phyloP scores from a whole-genome alignment of 1,140 invertebrate species.

The Neodiprion pinetum region DNA sequence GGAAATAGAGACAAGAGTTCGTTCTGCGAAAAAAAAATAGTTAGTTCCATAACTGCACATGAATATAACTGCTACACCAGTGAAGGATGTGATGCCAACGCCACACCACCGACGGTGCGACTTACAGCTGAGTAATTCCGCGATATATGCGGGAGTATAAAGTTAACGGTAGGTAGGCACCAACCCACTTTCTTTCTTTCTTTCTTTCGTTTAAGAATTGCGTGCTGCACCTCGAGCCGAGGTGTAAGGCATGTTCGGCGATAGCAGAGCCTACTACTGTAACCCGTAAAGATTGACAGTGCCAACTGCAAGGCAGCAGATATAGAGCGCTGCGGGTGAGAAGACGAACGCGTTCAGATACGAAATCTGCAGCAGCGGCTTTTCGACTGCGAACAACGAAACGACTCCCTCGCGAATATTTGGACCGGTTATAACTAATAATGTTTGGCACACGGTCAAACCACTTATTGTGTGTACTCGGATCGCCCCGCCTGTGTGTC shows the following conservation, averaged over 20 bases:
- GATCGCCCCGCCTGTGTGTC: slow-evolving; percentile 31
- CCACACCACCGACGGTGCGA: no score
- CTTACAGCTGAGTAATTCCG: no score
- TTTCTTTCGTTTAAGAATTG: neutral
- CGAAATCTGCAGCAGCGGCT: neutral
- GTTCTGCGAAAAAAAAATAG: no score
- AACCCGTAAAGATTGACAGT: slow-evolving; percentile 1
- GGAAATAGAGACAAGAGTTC: no score
- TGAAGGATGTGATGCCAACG: no score
- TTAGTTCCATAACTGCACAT: no score
- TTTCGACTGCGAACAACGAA: neutral
- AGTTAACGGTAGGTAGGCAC: no score
- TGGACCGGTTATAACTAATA: slow-evolving; percentile 28
- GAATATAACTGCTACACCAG: no score
- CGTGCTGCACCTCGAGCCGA: neutral
- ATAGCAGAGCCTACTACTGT: neutral
- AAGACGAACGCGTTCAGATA: neutral
- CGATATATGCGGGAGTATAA: no score
- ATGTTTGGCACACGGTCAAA: slow-evolving; percentile 39
- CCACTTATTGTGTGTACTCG: slow-evolving; percentile 21
- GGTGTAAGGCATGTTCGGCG: neutral
- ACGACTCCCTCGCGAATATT: neutral
- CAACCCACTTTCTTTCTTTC: no score
- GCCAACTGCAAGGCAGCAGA: neutral
- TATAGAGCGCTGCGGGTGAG: neutral